A percentile compares a stretch with the other conserved stretches of the same genome.
phyloP scores from a whole-genome alignment of 1,140 invertebrate genomes.

The Hycleus phaleratus region DNA sequence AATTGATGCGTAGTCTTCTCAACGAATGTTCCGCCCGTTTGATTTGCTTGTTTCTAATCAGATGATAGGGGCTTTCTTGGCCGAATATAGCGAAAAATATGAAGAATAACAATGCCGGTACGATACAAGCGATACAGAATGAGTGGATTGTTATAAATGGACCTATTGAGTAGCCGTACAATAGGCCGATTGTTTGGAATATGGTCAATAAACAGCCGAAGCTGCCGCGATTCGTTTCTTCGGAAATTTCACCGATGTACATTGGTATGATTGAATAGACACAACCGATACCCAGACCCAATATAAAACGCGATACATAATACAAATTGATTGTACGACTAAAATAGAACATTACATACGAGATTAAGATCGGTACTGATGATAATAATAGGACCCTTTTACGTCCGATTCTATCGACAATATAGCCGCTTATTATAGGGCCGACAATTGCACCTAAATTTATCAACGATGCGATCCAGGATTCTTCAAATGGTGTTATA shows the following conservation, averaged over 20 bases:
- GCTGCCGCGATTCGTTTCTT: slow-evolving; percentile 26
- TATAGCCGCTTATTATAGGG: slow-evolving; percentile 47
- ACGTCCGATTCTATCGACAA: slow-evolving; percentile 54
- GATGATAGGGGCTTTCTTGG: slow-evolving; percentile 66
- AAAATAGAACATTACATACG: slow-evolving; percentile 39
- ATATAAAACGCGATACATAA: slow-evolving; percentile 39
- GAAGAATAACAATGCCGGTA: slow-evolving; percentile 44
- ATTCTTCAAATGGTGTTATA: slow-evolving; percentile 47
- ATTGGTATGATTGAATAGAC: slow-evolving; percentile 44
- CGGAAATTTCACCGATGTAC: slow-evolving; percentile 45
- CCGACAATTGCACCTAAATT: slow-evolving; percentile 64
- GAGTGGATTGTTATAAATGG: slow-evolving; percentile 48
- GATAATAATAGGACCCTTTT: slow-evolving; percentile 40
- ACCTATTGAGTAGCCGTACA: slow-evolving; percentile 49
- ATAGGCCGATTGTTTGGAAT: slow-evolving; percentile 17
- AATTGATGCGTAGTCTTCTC: neutral
- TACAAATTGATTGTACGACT: slow-evolving; percentile 36
- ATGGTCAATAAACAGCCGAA: slow-evolving; percentile 19
- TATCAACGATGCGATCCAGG: slow-evolving; percentile 75
- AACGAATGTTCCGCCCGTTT: slow-evolving; percentile 11
- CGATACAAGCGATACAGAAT: slow-evolving; percentile 43
- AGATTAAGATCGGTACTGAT: slow-evolving; percentile 38
- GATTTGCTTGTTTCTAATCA: slow-evolving; percentile 2
- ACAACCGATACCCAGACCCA: slow-evolving; percentile 42
- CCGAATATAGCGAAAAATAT: slow-evolving; percentile 40